Conservation (phyloP, 2,888 invertebrate species). For the Creontiades dilutus region DNA sequence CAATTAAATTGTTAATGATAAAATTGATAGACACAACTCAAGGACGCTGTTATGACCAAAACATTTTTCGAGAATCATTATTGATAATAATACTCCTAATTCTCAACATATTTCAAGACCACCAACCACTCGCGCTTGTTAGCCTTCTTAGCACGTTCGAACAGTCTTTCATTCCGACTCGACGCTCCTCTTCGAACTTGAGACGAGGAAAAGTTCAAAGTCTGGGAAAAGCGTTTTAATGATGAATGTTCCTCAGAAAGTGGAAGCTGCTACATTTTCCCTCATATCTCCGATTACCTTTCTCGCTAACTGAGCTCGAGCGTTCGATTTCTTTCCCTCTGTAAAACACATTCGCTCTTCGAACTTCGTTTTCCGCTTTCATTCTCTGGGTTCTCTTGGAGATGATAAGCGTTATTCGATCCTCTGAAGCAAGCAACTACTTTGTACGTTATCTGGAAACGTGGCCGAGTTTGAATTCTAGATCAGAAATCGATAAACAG, state of each 20-base stretch:
- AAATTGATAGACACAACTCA: too few relatives aligned
- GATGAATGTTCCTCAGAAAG: slow-evolving; percentile 34
- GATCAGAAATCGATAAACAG: too few relatives aligned
- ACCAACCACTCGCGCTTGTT: background rate
- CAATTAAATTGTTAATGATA: too few relatives aligned
- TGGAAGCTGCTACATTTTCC: slow-evolving; percentile 52
- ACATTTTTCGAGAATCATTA: background rate
- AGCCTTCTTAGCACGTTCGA: slow-evolving; percentile 42
- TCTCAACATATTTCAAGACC: background rate
- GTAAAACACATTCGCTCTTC: slow-evolving; percentile 14
- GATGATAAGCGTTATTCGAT: background rate
- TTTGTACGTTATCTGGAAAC: background rate
- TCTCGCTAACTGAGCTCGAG: slow-evolving; percentile 20
- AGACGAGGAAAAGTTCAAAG: slow-evolving; percentile 37
- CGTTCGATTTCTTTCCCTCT: slow-evolving; percentile 24
- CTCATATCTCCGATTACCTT: slow-evolving; percentile 53
- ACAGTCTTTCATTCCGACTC: slow-evolving; percentile 33
- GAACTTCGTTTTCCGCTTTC: slow-evolving; percentile 9
- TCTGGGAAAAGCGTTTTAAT: slow-evolving; percentile 42
- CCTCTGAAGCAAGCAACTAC: slow-evolving; percentile 24
- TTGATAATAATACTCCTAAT: background rate
- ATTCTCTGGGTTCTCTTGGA: slow-evolving; percentile 29
- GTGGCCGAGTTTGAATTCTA: background rate
- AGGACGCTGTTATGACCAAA: background rate
- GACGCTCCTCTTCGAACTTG: slow-evolving; percentile 14